Evolutionary conservation across 1,140 invertebrate species (phyloP).

Genomic region (Sinella curviseta): DNA sequence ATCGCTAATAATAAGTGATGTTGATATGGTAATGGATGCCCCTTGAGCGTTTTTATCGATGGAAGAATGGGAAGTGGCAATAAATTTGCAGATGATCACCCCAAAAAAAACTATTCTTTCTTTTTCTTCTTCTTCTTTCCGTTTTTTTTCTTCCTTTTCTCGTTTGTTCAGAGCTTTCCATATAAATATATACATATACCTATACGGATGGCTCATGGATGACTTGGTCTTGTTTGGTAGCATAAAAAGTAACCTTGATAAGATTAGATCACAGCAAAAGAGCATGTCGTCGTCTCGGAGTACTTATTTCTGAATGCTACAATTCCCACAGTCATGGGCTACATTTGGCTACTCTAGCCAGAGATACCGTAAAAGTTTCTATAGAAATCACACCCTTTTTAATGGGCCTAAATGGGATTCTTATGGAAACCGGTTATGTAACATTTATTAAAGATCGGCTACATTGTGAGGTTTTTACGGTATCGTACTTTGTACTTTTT

Average conservation of each 20-base stretch:
- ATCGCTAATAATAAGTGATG: constrained; percentile 18
- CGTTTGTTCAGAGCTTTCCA: not conserved
- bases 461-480: too few relatives aligned
- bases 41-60: constrained; percentile 48
- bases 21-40: constrained; percentile 43
- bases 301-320: too few relatives aligned
- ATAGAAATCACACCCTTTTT: too few relatives aligned
- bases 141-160: constrained; percentile 4
- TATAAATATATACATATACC: not conserved
- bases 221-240: not conserved
- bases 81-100: constrained; percentile 49
- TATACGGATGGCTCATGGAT: too few relatives aligned
- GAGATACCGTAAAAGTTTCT: too few relatives aligned
- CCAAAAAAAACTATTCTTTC: constrained; percentile 6
- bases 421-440: too few relatives aligned
- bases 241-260: not conserved
- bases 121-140: not conserved
- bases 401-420: too few relatives aligned
- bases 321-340: too few relatives aligned
- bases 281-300: too few relatives aligned
- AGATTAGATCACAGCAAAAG: not conserved
- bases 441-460: too few relatives aligned
- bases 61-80: constrained; percentile 49
- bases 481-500: too few relatives aligned
- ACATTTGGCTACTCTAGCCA: too few relatives aligned